A percentile compares a stretch with the other conserved stretches of the same genome.
Evolutionary conservation across 2,888 invertebrate species (phyloP).

Genomic region (Alentia gelatinosa): DNA sequence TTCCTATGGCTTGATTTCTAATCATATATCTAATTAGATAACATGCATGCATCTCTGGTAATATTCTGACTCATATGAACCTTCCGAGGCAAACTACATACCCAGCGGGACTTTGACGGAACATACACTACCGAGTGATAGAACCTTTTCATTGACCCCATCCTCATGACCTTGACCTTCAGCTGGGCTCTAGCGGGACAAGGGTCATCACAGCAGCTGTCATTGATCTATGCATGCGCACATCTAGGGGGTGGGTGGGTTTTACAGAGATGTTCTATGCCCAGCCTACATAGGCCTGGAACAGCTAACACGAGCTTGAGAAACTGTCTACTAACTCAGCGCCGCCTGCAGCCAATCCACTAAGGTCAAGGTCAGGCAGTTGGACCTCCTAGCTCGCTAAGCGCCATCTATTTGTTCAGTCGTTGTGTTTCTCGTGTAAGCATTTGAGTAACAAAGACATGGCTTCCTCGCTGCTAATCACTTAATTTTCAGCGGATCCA

Average conservation of each 20-base stretch:
- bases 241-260: too few species aligned
- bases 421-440: background rate
- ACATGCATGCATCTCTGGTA: too few species aligned
- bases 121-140: too few species aligned
- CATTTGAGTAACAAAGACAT: background rate
- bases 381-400: background rate
- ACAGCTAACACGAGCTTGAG: background rate
- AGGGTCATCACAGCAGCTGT: background rate
- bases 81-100: too few species aligned
- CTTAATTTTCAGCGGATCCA: background rate
- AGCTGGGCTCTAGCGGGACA: background rate
- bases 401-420: background rate
- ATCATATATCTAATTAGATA: too few species aligned
- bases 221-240: background rate
- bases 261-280: background rate
- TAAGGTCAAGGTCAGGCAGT: background rate
- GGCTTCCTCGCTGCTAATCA: background rate
- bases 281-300: background rate
- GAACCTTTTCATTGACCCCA: too few species aligned
- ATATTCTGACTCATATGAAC: too few species aligned
- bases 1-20: too few species aligned
- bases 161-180: background rate
- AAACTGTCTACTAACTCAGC: background rate
- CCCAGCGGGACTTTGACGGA: too few species aligned
- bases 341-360: constrained; percentile 9